Conservation (phyloP, 2,113 vertebrate species). For the Saguinus midas region DNA sequence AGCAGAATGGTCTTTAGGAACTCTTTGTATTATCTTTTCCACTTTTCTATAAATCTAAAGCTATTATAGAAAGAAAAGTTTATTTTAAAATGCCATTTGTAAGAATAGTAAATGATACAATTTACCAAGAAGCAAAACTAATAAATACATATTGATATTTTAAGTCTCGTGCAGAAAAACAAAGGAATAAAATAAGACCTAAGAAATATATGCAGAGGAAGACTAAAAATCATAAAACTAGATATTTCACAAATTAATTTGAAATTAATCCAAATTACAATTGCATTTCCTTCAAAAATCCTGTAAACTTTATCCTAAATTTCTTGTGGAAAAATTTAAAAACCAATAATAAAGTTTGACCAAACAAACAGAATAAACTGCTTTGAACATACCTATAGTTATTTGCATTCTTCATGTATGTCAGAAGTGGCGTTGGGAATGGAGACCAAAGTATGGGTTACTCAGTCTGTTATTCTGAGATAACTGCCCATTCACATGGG, state of each 20-base stretch:
- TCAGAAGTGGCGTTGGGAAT: neutral
- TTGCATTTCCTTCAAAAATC: neutral
- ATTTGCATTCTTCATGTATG: neutral
- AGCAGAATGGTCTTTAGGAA: neutral
- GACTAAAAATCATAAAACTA: neutral
- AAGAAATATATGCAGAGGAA: neutral
- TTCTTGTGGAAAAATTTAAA: neutral
- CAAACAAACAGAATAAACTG: neutral
- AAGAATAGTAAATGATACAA: neutral
- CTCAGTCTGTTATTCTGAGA: neutral
- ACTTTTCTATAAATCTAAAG: neutral
- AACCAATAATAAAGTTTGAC: neutral
- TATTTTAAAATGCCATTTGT: neutral
- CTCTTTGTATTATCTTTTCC: neutral
- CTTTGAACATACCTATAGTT: neutral
- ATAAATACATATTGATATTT: neutral
- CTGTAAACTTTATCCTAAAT: neutral
- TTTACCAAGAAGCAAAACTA: neutral
- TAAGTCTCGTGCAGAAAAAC: neutral
- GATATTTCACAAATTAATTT: neutral
- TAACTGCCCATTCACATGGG: neutral
- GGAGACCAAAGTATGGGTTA: neutral
- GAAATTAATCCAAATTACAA: neutral
- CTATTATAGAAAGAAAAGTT: neutral
- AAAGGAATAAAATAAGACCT: neutral